Evolutionary conservation across 2,113 vertebrate genomes (phyloP).

Genomic region (Vulpes vulpes): DNA sequence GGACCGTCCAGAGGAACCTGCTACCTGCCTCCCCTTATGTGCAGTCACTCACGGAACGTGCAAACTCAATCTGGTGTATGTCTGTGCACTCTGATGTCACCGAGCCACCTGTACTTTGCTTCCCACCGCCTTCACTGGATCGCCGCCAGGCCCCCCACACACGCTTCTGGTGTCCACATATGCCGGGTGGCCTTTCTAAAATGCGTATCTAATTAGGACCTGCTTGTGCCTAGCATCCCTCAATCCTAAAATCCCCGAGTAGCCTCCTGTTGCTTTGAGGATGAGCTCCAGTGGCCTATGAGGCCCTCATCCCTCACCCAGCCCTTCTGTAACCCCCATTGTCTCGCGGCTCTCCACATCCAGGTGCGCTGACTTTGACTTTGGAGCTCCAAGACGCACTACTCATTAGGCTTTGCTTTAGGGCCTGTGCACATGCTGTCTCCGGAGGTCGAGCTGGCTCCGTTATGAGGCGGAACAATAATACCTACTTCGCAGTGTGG

Average conservation of each 20-base stretch:
- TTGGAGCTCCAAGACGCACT: background rate
- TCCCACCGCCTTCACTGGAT: background rate
- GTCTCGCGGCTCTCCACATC: background rate
- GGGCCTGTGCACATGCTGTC: background rate
- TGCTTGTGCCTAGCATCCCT: background rate
- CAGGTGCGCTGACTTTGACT: background rate
- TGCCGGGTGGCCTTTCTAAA: background rate
- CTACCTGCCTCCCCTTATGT: background rate
- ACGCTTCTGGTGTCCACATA: background rate
- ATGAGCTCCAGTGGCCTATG: background rate
- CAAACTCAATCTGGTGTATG: background rate
- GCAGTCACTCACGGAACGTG: background rate
- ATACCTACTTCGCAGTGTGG: background rate
- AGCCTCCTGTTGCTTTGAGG: background rate
- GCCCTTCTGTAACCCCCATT: too few relatives aligned
- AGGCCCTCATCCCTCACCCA: background rate
- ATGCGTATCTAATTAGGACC: background rate
- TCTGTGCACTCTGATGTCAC: background rate
- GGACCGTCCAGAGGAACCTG: background rate
- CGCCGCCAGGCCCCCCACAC: background rate
- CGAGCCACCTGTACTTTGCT: background rate
- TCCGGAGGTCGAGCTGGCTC: background rate
- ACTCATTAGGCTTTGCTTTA: background rate
- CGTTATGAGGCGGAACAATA: background rate
- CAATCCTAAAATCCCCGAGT: background rate